phyloP scores from a whole-genome alignment of 1,140 invertebrate species.

The Tetragnatha versicolor region DNA sequence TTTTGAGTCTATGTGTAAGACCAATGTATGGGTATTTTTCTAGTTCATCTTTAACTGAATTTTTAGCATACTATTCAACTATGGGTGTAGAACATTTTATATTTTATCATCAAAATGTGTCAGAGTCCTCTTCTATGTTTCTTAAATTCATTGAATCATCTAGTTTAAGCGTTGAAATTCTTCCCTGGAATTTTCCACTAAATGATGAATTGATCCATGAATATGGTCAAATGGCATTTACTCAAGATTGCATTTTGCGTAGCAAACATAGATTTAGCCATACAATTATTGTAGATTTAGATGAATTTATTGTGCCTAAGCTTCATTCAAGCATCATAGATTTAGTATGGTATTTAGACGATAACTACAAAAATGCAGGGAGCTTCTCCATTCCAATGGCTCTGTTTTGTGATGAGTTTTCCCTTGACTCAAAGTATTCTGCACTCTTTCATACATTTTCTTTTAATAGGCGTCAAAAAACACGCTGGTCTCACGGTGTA shows the following conservation, averaged over 20 bases:
- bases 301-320: constrained; percentile 50
- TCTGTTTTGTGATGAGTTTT: constrained; percentile 44
- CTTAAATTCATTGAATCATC: neutral
- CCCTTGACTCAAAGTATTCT: neutral
- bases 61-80: constrained; percentile 30
- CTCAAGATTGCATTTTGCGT: constrained; percentile 40
- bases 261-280: constrained; percentile 34
- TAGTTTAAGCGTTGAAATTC: constrained; percentile 15
- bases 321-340: neutral
- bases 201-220: constrained; percentile 41
- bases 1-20: constrained; percentile 31
- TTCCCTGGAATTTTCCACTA: constrained; percentile 26
- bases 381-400: constrained; percentile 38
- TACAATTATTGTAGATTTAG: constrained; percentile 31
- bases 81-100: constrained; percentile 43
- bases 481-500: constrained; percentile 21
- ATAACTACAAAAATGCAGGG: constrained; percentile 15
- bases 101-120: constrained; percentile 30
- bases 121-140: neutral
- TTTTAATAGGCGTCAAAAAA: constrained; percentile 28
- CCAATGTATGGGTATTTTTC: constrained; percentile 26
- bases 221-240: constrained; percentile 44
- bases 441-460: constrained; percentile 5
- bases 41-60: constrained; percentile 5
- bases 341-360: constrained; percentile 25